Conservation (phyloP, 92 coral and sea anemone species). For the Blastomussa wellsi region DNA sequence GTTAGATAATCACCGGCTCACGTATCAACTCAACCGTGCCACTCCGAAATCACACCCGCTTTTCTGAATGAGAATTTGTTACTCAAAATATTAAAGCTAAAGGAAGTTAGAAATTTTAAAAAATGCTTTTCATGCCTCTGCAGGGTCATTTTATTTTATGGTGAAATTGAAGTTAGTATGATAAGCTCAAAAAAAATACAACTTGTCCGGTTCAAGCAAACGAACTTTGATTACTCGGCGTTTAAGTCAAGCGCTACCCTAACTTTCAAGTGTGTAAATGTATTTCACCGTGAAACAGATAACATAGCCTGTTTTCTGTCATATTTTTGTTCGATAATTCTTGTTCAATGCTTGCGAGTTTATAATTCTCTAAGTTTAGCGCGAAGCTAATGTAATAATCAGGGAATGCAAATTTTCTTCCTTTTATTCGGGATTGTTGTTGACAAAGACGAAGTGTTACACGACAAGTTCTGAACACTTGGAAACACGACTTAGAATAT, state of each 20-base stretch:
- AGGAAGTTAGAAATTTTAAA: not conserved
- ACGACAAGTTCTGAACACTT: constrained; percentile 17
- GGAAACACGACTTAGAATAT: constrained; percentile 16
- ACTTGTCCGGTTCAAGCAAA: not conserved
- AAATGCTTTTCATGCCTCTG: not conserved
- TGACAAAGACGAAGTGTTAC: constrained; percentile 25
- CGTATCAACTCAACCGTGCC: not conserved
- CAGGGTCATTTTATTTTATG: not conserved
- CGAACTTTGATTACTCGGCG: not conserved
- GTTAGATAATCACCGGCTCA: not conserved
- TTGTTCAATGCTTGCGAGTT: not conserved
- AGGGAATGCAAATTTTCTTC: constrained; percentile 29
- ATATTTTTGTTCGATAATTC: not conserved
- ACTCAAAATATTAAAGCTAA: not conserved
- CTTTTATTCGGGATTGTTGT: not conserved
- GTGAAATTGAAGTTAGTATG: not conserved
- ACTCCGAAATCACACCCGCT: not conserved
- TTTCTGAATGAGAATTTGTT: not conserved
- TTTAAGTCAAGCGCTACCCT: not conserved
- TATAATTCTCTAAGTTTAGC: not conserved
- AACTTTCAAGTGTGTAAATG: not conserved
- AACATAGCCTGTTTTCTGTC: not conserved
- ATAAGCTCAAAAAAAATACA: not conserved
- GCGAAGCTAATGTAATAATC: constrained; percentile 26
- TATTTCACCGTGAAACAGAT: not conserved